Evolutionary conservation across 2,113 vertebrate genomes (phyloP).

Genomic region (Sialia sialis): DNA sequence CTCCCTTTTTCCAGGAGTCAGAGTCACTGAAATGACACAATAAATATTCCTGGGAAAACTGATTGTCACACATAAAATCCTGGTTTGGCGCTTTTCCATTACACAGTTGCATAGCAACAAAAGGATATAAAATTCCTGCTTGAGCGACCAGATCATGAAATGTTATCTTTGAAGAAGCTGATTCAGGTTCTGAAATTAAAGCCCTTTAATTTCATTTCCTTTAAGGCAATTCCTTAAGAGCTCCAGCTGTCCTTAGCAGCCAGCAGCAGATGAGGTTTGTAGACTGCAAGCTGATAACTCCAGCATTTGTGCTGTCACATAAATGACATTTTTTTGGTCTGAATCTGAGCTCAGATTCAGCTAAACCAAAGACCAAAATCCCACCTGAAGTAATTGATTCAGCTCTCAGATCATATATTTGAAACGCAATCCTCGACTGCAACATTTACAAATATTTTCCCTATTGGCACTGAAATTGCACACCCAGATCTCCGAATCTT

Average conservation of each 20-base stretch:
- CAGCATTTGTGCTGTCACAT: neutral
- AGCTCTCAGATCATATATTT: neutral
- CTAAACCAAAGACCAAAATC: neutral
- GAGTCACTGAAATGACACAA: constrained; percentile 66
- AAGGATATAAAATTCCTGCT: constrained; percentile 74
- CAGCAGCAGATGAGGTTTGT: neutral
- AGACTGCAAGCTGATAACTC: neutral
- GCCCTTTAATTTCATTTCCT: constrained; percentile 33
- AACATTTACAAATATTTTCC: constrained; percentile 18
- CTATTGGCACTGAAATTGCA: constrained; percentile 29
- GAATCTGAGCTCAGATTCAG: neutral
- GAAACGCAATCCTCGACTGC: neutral
- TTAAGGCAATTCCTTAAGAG: constrained; percentile 49
- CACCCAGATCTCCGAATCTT: neutral
- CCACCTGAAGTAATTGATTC: constrained; percentile 25
- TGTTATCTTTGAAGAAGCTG: constrained; percentile 30
- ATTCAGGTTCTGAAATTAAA: constrained; percentile 54
- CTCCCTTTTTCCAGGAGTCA: constrained; percentile 59
- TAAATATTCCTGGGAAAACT: constrained; percentile 79
- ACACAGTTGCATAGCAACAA: constrained; percentile 89
- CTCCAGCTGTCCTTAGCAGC: constrained; percentile 30
- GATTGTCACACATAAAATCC: constrained; percentile 80
- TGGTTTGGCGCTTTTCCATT: constrained; percentile 67
- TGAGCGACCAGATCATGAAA: constrained; percentile 61
- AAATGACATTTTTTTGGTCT: neutral